These are phyloP conservation scores for Cactoblastis cactorum DNA, from an alignment of 2,888 invertebrate species.

Conservation along the genomic window DNA sequence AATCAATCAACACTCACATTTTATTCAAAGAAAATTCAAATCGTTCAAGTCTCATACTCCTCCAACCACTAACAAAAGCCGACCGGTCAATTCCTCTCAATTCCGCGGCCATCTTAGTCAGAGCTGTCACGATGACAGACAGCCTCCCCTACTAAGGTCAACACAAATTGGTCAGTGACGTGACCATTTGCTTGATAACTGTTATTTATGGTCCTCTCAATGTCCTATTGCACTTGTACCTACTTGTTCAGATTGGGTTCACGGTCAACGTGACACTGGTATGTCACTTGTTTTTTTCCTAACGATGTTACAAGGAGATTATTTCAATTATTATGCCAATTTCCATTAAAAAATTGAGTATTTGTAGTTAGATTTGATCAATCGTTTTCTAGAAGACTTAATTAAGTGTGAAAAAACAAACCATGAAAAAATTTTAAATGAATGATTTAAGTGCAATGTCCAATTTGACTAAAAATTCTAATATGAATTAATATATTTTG, in stretches of 20 bases:
- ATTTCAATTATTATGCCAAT: no score
- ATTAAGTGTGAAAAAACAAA: no score
- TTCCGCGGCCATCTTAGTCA: slow-evolving; percentile 29
- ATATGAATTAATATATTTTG: no score
- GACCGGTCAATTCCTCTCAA: slow-evolving; percentile 44
- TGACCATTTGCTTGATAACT: slow-evolving; percentile 57
- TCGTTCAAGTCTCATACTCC: slow-evolving; percentile 14
- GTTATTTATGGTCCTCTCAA: slow-evolving; percentile 64
- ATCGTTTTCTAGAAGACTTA: no score
- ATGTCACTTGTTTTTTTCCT: no score
- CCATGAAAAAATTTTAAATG: no score
- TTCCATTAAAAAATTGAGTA: no score
- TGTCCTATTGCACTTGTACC: slow-evolving; percentile 68
- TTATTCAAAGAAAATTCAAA: not conserved
- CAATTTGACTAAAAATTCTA: no score
- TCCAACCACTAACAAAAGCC: slow-evolving; percentile 24
- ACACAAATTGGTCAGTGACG: slow-evolving; percentile 49
- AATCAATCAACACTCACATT: no score
- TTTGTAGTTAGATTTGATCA: no score
- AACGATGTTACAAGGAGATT: no score
- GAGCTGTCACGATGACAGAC: slow-evolving; percentile 21
- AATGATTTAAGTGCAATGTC: no score
- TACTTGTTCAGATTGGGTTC: slow-evolving; percentile 69
- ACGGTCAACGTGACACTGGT: slow-evolving; percentile 46
- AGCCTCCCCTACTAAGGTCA: slow-evolving; percentile 37